A percentile compares a stretch with the other conserved stretches of the same genome.
Evolutionary conservation across 1,140 invertebrate species (phyloP).

Genomic region (Zaprionus capensis): DNA sequence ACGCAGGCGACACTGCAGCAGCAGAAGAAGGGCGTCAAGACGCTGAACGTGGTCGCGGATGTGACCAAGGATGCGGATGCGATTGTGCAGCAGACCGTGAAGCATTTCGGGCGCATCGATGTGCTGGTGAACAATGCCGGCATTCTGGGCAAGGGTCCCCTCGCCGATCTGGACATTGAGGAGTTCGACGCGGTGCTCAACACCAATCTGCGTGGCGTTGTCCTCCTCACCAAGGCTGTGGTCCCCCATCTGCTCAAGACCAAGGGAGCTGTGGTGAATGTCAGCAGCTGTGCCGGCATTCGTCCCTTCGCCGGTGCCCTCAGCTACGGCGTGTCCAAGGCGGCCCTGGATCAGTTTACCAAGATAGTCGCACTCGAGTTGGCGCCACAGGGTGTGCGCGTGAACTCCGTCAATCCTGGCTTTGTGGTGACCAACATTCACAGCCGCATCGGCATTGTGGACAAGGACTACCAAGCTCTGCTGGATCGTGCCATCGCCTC

Average conservation of each 20-base stretch:
- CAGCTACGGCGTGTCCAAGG: conserved; percentile 95
- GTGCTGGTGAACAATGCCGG: conserved; percentile 95
- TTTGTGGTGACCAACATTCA: conserved; percentile 93
- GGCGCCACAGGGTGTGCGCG: conserved; percentile 91
- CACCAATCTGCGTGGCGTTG: conserved; percentile 93
- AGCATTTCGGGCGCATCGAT: conserved; percentile 90
- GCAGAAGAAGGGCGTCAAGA: conserved; percentile 29
- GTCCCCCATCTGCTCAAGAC: conserved; percentile 92
- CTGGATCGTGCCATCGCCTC: conserved; percentile 90
- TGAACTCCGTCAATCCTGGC: conserved; percentile 94
- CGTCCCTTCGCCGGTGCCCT: conserved; percentile 90
- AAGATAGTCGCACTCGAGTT: conserved; percentile 92
- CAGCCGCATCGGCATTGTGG: conserved; percentile 89
- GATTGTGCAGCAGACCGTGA: conserved; percentile 89
- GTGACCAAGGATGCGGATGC: conserved; percentile 90
- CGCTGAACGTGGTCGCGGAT: conserved; percentile 85
- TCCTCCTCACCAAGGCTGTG: conserved; percentile 92
- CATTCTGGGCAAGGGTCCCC: conserved; percentile 87
- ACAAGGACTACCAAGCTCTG: conserved; percentile 89
- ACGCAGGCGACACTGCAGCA: conserved; percentile 86
- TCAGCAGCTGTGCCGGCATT: conserved; percentile 95
- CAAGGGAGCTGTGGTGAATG: conserved; percentile 95
- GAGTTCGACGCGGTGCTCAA: conserved; percentile 94
- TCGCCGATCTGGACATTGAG: conserved; percentile 90
- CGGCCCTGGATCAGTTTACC: conserved; percentile 95